These are phyloP conservation scores for Babyrousa celebensis DNA, from an alignment of 2,797 vertebrate species.

Conservation along the genomic window DNA sequence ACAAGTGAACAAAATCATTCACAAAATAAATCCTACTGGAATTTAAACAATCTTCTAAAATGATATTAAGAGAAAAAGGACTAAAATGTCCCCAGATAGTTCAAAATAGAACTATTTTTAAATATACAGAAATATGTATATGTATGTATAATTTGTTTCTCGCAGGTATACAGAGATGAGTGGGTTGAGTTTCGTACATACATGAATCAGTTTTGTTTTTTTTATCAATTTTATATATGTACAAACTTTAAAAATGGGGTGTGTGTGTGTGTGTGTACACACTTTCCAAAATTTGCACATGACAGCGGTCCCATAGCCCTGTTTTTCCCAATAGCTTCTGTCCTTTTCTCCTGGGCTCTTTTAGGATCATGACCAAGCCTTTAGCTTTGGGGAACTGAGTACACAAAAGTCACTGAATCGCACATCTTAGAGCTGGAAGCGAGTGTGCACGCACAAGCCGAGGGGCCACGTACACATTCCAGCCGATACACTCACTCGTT, in stretches of 20 bases:
- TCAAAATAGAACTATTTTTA: slow-evolving; percentile 31
- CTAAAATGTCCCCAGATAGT: slow-evolving; percentile 34
- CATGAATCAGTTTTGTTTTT: background rate
- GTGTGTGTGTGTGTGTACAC: background rate
- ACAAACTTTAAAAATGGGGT: background rate
- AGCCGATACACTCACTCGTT: background rate
- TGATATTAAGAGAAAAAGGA: slow-evolving; percentile 46
- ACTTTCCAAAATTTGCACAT: slow-evolving; percentile 14
- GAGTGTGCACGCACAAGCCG: background rate
- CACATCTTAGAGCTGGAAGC: background rate
- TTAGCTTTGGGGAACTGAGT: background rate
- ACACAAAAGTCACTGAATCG: background rate
- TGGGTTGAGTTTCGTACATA: slow-evolving; percentile 53
- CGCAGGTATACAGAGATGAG: background rate
- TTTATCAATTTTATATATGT: background rate
- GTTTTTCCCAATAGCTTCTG: background rate
- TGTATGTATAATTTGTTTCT: background rate
- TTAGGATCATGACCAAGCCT: slow-evolving; percentile 24
- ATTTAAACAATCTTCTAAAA: slow-evolving; percentile 55
- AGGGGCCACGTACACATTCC: background rate
- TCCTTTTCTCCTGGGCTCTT: slow-evolving; percentile 18
- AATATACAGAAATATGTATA: background rate
- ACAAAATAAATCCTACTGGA: slow-evolving; percentile 57
- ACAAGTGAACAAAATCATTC: slow-evolving; percentile 1
- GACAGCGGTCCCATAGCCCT: background rate